Percentiles rank a stretch among this genome's conserved stretches.
Conservation (phyloP, 2,888 invertebrate species). For the Fabriciana adippe region DNA sequence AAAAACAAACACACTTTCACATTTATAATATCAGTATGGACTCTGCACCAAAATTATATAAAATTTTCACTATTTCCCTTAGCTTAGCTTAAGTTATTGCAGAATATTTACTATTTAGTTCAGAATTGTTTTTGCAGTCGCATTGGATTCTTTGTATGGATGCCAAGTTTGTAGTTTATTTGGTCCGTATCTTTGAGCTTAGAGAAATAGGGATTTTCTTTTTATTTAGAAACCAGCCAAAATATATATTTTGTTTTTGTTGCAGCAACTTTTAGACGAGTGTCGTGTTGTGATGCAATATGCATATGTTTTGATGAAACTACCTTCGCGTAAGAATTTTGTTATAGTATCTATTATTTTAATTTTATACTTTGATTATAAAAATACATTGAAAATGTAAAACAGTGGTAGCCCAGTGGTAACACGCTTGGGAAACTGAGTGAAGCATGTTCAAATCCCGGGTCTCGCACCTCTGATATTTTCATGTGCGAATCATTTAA, state of each 20-base stretch:
- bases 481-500: no score
- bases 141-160: constrained; percentile 25
- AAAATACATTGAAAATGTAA: no score
- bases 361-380: no score
- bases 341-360: no score
- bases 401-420: no score
- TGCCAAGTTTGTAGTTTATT: constrained; percentile 27
- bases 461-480: no score
- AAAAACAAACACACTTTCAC: no score
- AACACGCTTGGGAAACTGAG: no score
- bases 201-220: constrained; percentile 1
- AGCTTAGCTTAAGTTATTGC: not conserved
- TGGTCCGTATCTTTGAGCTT: constrained; percentile 9
- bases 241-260: constrained; percentile 14
- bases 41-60: not conserved
- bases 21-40: not conserved
- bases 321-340: no score
- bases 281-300: no score
- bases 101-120: constrained; percentile 13
- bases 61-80: not conserved
- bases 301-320: no score
- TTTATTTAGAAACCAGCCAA: not conserved
- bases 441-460: no score
- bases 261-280: not conserved
- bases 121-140: constrained; percentile 20